A percentile compares a stretch with the other conserved stretches of the same genome.
phyloP scores from a whole-genome alignment of 2,797 vertebrate genomes.

The Decapterus maruadsi region DNA sequence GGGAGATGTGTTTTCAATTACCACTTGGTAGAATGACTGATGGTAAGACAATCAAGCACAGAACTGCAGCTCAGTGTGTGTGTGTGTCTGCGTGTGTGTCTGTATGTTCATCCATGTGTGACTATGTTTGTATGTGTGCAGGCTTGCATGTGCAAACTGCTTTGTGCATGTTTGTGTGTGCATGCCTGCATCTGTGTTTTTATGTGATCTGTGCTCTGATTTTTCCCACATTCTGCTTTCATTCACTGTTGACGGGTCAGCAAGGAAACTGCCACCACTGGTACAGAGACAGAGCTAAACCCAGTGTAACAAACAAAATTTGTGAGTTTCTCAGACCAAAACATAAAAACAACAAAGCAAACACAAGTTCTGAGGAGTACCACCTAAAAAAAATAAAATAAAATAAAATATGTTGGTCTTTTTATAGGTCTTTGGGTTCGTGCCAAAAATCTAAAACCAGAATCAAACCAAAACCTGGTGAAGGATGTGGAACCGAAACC shows the following conservation, averaged over 20 bases:
- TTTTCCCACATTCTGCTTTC: slow-evolving; percentile 52
- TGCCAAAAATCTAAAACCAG: slow-evolving; percentile 24
- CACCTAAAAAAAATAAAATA: slow-evolving; percentile 38
- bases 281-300: slow-evolving; percentile 4
- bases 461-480: slow-evolving; percentile 29
- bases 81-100: slow-evolving; percentile 22
- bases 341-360: slow-evolving; percentile 10
- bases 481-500: slow-evolving; percentile 35
- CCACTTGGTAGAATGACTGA: slow-evolving; percentile 80
- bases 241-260: slow-evolving; percentile 23
- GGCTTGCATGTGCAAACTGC: slow-evolving; percentile 29
- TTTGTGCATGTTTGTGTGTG: slow-evolving; percentile 45
- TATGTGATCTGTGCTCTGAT: slow-evolving; percentile 43
- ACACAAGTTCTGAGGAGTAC: slow-evolving; percentile 19
- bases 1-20: slow-evolving; percentile 85
- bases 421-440: slow-evolving; percentile 20
- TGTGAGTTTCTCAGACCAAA: slow-evolving; percentile 16
- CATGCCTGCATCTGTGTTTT: slow-evolving; percentile 56
- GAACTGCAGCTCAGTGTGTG: slow-evolving; percentile 64
- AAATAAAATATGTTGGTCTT: neutral
- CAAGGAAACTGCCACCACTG: slow-evolving; percentile 23
- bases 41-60: slow-evolving; percentile 80
- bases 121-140: slow-evolving; percentile 43
- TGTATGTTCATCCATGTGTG: slow-evolving; percentile 27
- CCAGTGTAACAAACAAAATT: slow-evolving; percentile 13